Conservation (phyloP, 2,797 vertebrate species). For the Neosalanx taihuensis region DNA sequence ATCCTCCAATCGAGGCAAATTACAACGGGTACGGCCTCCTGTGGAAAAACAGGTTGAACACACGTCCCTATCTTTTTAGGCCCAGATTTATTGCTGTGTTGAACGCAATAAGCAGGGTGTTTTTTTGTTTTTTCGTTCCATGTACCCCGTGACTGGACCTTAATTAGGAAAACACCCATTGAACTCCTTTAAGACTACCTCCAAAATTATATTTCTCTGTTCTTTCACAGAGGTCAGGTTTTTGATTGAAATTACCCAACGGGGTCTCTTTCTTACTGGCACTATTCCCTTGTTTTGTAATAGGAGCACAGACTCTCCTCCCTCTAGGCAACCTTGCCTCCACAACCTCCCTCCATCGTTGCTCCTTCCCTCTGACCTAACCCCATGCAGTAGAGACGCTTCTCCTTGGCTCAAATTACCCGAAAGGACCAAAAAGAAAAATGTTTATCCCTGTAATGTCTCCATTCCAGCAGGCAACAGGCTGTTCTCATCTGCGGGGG, state of each 20-base stretch:
- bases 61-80: constrained; percentile 37
- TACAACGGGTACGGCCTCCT: constrained; percentile 46
- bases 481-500: background rate
- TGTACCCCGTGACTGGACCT: background rate
- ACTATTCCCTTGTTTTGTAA: background rate
- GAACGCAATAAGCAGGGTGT: background rate
- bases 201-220: background rate
- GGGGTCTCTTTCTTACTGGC: background rate
- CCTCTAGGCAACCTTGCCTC: background rate
- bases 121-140: background rate
- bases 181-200: background rate
- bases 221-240: background rate
- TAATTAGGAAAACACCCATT: background rate
- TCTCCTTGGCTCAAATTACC: background rate
- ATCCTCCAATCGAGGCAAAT: constrained; percentile 52
- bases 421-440: background rate
- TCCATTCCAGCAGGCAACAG: constrained; percentile 5
- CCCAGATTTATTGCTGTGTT: background rate
- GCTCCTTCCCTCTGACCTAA: background rate
- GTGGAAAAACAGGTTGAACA: constrained; percentile 35
- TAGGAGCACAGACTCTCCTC: background rate
- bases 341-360: background rate
- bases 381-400: background rate
- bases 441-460: constrained; percentile 9
- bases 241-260: background rate